Conservation (phyloP, 2,888 invertebrate genomes). For the Oscheius sp. region DNA sequence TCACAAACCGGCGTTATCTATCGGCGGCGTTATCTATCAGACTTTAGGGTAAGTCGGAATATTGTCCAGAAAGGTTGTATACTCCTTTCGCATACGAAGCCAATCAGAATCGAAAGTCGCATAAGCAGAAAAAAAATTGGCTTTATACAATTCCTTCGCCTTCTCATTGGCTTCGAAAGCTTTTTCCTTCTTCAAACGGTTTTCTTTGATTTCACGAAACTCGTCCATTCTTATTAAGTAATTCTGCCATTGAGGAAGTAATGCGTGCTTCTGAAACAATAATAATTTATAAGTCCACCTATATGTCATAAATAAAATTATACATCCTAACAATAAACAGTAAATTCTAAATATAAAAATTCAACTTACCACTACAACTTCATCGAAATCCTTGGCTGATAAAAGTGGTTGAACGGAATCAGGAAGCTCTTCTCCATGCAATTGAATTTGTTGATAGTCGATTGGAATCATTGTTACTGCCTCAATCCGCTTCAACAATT, state of each 20-base stretch:
- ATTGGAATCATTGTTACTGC: background rate
- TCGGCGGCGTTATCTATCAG: too few relatives aligned
- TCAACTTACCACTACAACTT: background rate
- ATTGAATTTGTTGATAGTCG: slow-evolving; percentile 9
- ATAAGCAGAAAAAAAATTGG: slow-evolving; percentile 15
- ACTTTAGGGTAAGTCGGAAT: too few relatives aligned
- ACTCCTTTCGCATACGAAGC: slow-evolving; percentile 24
- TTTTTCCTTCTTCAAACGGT: slow-evolving; percentile 10
- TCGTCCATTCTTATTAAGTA: background rate
- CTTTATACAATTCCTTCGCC: background rate
- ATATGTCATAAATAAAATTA: slow-evolving; percentile 16
- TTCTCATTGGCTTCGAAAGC: slow-evolving; percentile 6
- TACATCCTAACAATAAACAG: slow-evolving; percentile 18
- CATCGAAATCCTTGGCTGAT: slow-evolving; percentile 6
- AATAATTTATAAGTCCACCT: background rate
- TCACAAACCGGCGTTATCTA: too few relatives aligned
- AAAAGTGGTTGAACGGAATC: background rate
- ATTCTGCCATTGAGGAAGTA: slow-evolving; percentile 10
- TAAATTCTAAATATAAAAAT: background rate
- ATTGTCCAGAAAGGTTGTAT: slow-evolving; percentile 19
- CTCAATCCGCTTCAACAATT: slow-evolving; percentile 31
- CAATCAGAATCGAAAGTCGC: slow-evolving; percentile 11
- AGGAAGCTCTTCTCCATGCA: background rate
- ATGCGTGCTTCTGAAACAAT: slow-evolving; percentile 22
- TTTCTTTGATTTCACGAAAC: slow-evolving; percentile 5